phyloP scores from a whole-genome alignment of 1,140 invertebrate genomes.

The Eupristina koningsbergeri region DNA sequence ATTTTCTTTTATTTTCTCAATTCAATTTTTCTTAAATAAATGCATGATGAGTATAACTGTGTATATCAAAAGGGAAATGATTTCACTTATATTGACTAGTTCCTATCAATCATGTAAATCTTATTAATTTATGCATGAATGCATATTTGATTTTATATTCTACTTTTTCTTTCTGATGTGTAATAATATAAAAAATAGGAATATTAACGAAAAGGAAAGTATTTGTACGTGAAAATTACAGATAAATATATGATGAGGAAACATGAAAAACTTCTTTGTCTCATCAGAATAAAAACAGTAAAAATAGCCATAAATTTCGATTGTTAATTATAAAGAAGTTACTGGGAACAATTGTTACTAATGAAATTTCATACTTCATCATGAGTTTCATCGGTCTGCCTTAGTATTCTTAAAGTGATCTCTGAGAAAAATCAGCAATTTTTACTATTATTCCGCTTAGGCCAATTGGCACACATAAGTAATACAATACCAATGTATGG shows the following conservation, averaged over 20 bases:
- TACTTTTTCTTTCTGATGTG: not conserved
- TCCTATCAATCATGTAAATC: constrained; percentile 14
- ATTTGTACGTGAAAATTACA: not conserved
- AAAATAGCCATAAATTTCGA: not conserved
- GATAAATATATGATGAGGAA: not conserved
- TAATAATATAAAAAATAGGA: too few species aligned
- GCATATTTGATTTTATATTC: not conserved
- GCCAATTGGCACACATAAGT: not conserved
- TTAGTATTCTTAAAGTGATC: too few species aligned
- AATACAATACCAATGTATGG: not conserved
- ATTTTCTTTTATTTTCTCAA: not conserved
- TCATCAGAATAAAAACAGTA: too few species aligned
- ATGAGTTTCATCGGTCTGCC: not conserved
- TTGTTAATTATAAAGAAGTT: not conserved
- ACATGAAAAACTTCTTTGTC: too few species aligned
- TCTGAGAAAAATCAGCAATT: too few species aligned
- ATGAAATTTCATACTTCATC: not conserved
- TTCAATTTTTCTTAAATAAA: not conserved
- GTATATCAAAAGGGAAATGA: not conserved
- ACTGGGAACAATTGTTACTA: not conserved
- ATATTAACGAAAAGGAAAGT: not conserved
- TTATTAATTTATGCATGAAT: constrained; percentile 32
- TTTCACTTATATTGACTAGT: constrained; percentile 29
- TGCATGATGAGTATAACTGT: constrained; percentile 12
- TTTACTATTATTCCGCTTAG: too few species aligned